Evolutionary conservation across 1,140 invertebrate species (phyloP).

Genomic region (Neodiprion pinetum): DNA sequence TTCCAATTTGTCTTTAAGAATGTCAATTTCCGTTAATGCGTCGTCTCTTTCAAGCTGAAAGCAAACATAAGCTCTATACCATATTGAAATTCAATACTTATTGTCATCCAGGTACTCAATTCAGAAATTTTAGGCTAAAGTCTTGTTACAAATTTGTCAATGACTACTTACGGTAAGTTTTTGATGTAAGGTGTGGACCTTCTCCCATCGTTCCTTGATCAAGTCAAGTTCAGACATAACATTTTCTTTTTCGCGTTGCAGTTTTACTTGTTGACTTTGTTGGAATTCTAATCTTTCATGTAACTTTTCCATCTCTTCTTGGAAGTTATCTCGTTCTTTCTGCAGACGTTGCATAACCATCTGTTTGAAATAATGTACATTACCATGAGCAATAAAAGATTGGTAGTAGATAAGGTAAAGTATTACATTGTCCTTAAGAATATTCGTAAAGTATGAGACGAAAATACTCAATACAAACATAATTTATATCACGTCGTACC

Average conservation of each 20-base stretch:
- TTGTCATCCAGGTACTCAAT: background rate
- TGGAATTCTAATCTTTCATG: constrained; percentile 82
- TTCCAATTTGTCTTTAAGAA: constrained; percentile 88
- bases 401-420: constrained; percentile 5
- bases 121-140: constrained; percentile 16
- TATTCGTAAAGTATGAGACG: background rate
- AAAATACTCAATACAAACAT: background rate
- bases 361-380: constrained; percentile 47
- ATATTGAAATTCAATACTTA: constrained; percentile 11
- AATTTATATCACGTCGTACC: constrained; percentile 61
- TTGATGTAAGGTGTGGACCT: constrained; percentile 81
- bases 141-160: background rate
- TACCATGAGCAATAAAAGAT: background rate
- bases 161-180: constrained; percentile 73
- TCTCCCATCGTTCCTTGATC: constrained; percentile 87
- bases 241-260: constrained; percentile 85
- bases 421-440: background rate
- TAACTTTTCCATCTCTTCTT: constrained; percentile 81
- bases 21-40: constrained; percentile 82
- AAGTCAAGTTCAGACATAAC: constrained; percentile 85
- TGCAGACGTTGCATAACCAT: constrained; percentile 78
- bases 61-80: constrained; percentile 27
- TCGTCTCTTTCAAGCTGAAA: constrained; percentile 85
- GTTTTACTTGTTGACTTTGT: constrained; percentile 79
- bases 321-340: constrained; percentile 84